These are phyloP conservation scores for Astreopora myriophthalma DNA, from an alignment of 64 coral and sea anemone species.

Conservation along the genomic window DNA sequence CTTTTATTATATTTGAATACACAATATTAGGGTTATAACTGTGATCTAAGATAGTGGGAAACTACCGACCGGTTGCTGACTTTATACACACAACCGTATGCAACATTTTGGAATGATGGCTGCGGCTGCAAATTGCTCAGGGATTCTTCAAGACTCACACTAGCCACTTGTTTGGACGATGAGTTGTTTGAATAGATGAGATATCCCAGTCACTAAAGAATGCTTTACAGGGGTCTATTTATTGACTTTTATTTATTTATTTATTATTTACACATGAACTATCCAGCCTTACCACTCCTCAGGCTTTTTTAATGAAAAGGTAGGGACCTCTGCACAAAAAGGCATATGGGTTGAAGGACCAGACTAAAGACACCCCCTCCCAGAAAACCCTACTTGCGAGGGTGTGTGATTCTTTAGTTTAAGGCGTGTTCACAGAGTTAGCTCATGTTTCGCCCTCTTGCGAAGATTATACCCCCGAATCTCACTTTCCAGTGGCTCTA, in stretches of 20 bases:
- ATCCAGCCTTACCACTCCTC: not conserved
- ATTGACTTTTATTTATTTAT: no score
- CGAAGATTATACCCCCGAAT: not conserved
- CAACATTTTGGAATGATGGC: not conserved
- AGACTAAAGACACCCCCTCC: no score
- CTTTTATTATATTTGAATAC: conserved; percentile 17
- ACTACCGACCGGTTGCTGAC: no score
- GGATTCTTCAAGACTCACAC: conserved; percentile 16
- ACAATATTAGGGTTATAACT: conserved; percentile 6
- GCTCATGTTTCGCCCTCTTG: not conserved
- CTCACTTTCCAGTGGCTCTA: conserved; percentile 2
- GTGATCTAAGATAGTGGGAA: no score
- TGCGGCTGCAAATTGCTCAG: not conserved
- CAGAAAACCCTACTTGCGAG: not conserved
- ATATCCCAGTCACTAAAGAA: not conserved
- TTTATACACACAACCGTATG: no score
- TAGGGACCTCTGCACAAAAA: conserved; percentile 13
- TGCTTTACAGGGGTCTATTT: conserved; percentile 12
- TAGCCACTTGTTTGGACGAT: conserved; percentile 9
- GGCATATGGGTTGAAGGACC: not conserved
- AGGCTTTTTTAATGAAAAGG: conserved; percentile 21
- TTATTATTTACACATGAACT: no score
- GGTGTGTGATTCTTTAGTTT: not conserved
- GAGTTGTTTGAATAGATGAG: conserved; percentile 2
- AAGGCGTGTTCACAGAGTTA: conserved; percentile 25